Evolutionary conservation across 1,140 invertebrate species (phyloP).

Genomic region (Myzus persicae): DNA sequence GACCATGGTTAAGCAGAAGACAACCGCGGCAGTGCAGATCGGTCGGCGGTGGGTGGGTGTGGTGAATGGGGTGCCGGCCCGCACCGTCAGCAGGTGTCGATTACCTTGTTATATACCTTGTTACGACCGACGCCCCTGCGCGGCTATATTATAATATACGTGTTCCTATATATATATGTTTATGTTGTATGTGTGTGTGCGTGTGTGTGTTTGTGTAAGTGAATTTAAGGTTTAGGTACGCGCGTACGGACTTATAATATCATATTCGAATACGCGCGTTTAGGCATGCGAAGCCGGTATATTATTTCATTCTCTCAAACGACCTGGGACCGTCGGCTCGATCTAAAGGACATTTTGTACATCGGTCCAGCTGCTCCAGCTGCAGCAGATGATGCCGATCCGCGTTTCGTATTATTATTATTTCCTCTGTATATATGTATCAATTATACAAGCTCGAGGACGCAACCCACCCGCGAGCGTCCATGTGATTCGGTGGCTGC

Average conservation of each 20-base stretch:
- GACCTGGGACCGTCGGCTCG: background rate
- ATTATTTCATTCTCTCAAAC: background rate
- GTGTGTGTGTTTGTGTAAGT: background rate
- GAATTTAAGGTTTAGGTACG: background rate
- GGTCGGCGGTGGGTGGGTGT: slow-evolving; percentile 19
- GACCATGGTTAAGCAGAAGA: slow-evolving; percentile 36
- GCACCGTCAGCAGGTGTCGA: slow-evolving; percentile 43
- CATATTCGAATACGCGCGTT: background rate
- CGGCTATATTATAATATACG: background rate
- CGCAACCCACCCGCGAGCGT: background rate
- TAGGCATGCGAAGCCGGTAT: background rate
- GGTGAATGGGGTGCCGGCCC: slow-evolving; percentile 29
- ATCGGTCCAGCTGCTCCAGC: background rate
- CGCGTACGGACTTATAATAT: background rate
- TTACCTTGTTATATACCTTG: slow-evolving; percentile 50
- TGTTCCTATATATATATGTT: background rate
- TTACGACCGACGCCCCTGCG: slow-evolving; percentile 44
- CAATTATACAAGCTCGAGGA: background rate
- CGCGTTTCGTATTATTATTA: background rate
- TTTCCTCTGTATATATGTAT: background rate
- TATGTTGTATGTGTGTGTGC: background rate
- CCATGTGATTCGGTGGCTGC: background rate
- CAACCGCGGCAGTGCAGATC: background rate
- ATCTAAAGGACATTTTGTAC: background rate
- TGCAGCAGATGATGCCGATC: background rate